Evolutionary conservation across 2,113 vertebrate genomes (phyloP).

Genomic region (Plotosus lineatus): DNA sequence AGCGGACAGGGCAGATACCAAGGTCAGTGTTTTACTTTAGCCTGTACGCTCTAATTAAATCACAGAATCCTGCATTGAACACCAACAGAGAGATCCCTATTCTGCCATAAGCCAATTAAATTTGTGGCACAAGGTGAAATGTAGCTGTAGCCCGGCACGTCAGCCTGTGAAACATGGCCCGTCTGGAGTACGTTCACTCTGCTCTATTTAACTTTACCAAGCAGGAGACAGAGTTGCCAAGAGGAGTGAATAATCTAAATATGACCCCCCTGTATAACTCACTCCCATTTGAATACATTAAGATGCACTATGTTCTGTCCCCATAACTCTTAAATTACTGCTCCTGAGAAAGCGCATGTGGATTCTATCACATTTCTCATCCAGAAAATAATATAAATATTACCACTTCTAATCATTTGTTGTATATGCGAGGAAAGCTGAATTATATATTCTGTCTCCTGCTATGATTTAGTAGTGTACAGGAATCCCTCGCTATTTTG

Average conservation of each 20-base stretch:
- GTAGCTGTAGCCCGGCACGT: constrained; percentile 26
- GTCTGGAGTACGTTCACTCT: constrained; percentile 42
- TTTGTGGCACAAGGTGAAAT: constrained; percentile 56
- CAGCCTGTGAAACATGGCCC: constrained; percentile 20
- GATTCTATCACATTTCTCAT: not conserved
- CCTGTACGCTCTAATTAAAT: constrained; percentile 68
- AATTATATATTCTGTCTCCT: no score
- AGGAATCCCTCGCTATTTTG: no score
- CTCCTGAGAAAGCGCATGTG: not conserved
- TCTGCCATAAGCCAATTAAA: constrained; percentile 57
- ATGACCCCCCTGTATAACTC: not conserved
- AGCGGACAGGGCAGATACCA: constrained; percentile 59
- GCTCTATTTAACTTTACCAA: constrained; percentile 37
- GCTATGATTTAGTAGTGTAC: no score
- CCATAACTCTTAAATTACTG: not conserved
- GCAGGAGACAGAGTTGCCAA: not conserved
- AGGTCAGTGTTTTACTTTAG: constrained; percentile 71
- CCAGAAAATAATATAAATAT: not conserved
- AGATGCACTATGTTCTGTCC: not conserved
- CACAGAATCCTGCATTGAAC: constrained; percentile 51
- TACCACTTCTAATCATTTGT: not conserved
- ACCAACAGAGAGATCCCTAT: constrained; percentile 49
- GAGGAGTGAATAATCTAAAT: not conserved
- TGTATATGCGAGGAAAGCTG: no score
- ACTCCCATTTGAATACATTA: not conserved